These are phyloP conservation scores for Arrhamphus sclerolepis DNA, from an alignment of 2,797 vertebrate genomes.

Conservation along the genomic window DNA sequence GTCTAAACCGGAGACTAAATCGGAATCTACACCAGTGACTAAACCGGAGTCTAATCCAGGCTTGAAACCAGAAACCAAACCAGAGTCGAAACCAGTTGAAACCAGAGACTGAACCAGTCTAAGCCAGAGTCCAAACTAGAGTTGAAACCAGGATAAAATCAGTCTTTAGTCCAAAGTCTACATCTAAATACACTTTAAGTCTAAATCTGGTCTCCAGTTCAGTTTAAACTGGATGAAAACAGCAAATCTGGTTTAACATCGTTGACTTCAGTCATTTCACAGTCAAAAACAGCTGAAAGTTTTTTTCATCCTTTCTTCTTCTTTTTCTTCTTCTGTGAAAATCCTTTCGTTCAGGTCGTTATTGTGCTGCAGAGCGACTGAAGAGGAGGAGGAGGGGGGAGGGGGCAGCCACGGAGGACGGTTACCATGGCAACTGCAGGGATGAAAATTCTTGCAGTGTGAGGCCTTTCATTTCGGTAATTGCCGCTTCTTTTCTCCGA, in stretches of 20 bases:
- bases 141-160: background rate
- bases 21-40: too few relatives aligned
- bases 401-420: slow-evolving; percentile 57
- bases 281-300: slow-evolving; percentile 1
- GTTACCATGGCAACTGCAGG: slow-evolving; percentile 90
- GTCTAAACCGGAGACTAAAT: too few relatives aligned
- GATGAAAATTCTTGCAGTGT: slow-evolving; percentile 88
- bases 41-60: too few relatives aligned
- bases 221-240: too few relatives aligned
- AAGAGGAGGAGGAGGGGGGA: slow-evolving; percentile 19
- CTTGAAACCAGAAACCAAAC: too few relatives aligned
- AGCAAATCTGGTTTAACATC: too few relatives aligned
- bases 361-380: slow-evolving; percentile 66
- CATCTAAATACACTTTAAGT: too few relatives aligned
- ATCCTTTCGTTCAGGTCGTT: slow-evolving; percentile 77
- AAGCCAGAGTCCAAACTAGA: background rate
- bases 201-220: too few relatives aligned
- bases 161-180: too few relatives aligned
- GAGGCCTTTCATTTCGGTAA: slow-evolving; percentile 87
- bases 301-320: slow-evolving; percentile 3
- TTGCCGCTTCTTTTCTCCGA: slow-evolving; percentile 81
- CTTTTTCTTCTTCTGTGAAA: slow-evolving; percentile 68
- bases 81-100: too few relatives aligned
- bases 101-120: too few relatives aligned
- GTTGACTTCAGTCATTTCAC: too few relatives aligned